Evolutionary conservation across 2,888 invertebrate species (phyloP).

Genomic region (Actias luna): DNA sequence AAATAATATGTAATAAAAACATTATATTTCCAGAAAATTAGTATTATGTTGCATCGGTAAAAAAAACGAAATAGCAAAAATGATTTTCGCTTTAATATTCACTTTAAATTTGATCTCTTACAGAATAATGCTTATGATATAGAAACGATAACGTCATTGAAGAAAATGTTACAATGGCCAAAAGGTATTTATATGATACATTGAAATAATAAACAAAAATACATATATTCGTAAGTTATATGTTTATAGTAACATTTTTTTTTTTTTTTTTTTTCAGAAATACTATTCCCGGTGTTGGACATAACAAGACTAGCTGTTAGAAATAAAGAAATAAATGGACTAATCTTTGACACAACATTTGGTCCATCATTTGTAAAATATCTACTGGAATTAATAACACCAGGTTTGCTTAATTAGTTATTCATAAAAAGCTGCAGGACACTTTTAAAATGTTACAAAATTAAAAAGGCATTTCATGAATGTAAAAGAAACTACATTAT

Average conservation of each 20-base stretch:
- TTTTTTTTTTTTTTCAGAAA: slow-evolving; percentile 75
- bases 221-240: neutral
- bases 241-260: neutral
- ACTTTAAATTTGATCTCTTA: slow-evolving; percentile 31
- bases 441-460: neutral
- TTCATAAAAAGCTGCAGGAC: neutral
- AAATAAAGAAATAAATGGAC: slow-evolving; percentile 81
- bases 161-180: slow-evolving; percentile 87
- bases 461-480: too few species aligned
- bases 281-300: slow-evolving; percentile 94
- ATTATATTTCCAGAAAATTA: too few species aligned
- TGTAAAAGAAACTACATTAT: too few species aligned
- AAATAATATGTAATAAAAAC: too few species aligned
- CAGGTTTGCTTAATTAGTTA: slow-evolving; percentile 43
- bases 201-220: neutral
- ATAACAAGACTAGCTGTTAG: slow-evolving; percentile 91
- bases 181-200: slow-evolving; percentile 73
- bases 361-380: slow-evolving; percentile 65
- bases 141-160: slow-evolving; percentile 80
- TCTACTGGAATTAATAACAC: slow-evolving; percentile 58
- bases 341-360: slow-evolving; percentile 66
- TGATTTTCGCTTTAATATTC: too few species aligned
- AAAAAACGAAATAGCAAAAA: too few species aligned
- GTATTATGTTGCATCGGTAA: too few species aligned
- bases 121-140: slow-evolving; percentile 65